Evolutionary conservation across 2,797 vertebrate genomes (phyloP), one percentile per base, ranked within the genome.

Genomic region (Peromyscus aztecus): DNA sequence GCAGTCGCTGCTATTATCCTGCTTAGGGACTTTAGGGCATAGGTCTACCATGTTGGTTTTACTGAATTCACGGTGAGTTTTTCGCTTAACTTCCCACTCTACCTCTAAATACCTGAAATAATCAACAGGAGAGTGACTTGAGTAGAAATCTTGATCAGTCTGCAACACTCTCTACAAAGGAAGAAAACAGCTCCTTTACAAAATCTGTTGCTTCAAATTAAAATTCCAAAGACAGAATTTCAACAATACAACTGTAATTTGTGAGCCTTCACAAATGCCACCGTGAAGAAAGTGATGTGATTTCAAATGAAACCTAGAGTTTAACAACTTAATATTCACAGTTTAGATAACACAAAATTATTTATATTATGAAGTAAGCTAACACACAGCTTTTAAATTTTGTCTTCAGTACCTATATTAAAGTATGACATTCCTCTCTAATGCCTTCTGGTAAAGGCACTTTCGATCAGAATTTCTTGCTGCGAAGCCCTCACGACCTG

Each of bases 1-100:
- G 96, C 99, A 99, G 98, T 99, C 99, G 85, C 99, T 99, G 98
- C 99, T 99, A 98, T 99, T 99, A 98, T 99, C 99, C 98, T 99
- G 99, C 93, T 99, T 99, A 87, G 99, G 99, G 97, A 99, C 99
- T 96, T 98, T 98, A 94, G 99, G 99, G 97, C 99, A 99, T 0
- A 99, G 95, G 80, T 98, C 99, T 85, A 99, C 98, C 99, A 99
- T 99, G 63, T 98, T 98, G 85, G 99, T 99, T n/a, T 98, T 98
- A 97, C 94, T 99, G 96, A 99, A 99, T 84, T 99, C 99, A 76
- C 99, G 98, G 0, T 57, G 94, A 0, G 99, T 99, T 97, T 99
- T 99, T 82, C 98, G 98, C 94, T 99, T 99, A 31, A 98, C 99
- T 97, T 99, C 99, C 99, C 99, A 99, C 78, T 99, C 99, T 9